Evolutionary conservation across 2,888 invertebrate genomes (phyloP), one percentile per base, ranked within the genome.

Genomic region (Eucera pruinosa): DNA sequence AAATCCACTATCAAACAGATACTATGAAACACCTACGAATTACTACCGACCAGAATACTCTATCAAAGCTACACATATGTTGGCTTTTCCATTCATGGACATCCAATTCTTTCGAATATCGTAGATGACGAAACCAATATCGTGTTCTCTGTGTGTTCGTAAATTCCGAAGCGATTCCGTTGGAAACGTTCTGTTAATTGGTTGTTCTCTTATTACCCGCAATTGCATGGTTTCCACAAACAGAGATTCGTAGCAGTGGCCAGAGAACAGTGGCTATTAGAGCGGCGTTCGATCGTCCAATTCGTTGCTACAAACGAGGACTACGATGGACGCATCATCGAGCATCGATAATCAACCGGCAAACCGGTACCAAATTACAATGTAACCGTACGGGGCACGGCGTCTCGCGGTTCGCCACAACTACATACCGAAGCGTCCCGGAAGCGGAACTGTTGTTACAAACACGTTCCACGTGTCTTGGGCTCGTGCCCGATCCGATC

Each of bases 291-390:
- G 62, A 13, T 58, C 58, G 39, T 48, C n/a, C 58, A 52, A 60
- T 52, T 39, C 54, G 36, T 43, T 54, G 57, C 13, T 27, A 30
- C 61, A 45, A 73, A 66, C 67, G 36, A 48, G 65, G 50, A 43
- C 13, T 33, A 61, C 55, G 58, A 58, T 18, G 27, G 47, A 50
- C 39, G 52, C 36, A 9, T 25, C 47, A n/a, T 33, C 15, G 11
- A n/a, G 2, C 23, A 20, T 2, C 30, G 52, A 62, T 57, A 61
- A 78, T 58, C 78, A 64, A 60, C 45, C 78, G 27, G 50, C 58
- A 58, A 79, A 79, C 78, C 78, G 65, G 67, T 58, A 78, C 78
- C 73, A 66, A 79, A 79, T 78, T 78, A 73, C 78, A 58, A 78
- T 66, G 78, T 66, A 73, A 73, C 73, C 20, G 68, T 65, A 47